A percentile compares a stretch with the other conserved stretches of the same genome.
Evolutionary conservation across 64 coral and sea anemone genomes (phyloP).

Genomic region (Hydrozoanthus tunicans): DNA sequence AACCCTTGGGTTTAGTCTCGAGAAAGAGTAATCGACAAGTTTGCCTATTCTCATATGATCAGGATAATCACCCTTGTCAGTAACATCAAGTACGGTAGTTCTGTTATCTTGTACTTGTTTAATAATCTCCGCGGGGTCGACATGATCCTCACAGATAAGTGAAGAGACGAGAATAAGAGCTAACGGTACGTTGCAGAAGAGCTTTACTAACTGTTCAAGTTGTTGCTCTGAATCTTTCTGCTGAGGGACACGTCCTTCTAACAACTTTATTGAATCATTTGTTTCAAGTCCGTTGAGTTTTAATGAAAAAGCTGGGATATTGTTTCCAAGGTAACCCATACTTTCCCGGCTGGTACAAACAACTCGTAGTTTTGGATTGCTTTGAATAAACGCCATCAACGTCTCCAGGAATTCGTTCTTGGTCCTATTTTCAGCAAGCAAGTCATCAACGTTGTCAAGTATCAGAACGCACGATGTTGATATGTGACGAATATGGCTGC

Average conservation of each 20-base stretch:
- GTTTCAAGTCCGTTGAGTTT: neutral
- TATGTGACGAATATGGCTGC: neutral
- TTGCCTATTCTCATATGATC: neutral
- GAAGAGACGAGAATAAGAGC: neutral
- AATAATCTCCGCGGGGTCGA: neutral
- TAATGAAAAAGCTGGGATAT: neutral
- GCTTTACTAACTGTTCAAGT: neutral
- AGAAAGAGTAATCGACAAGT: neutral
- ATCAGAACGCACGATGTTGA: neutral
- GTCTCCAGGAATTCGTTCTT: constrained; percentile 1
- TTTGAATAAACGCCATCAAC: neutral
- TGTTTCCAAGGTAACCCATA: neutral
- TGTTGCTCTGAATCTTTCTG: neutral
- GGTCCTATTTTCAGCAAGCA: neutral
- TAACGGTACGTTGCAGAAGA: constrained; percentile 5
- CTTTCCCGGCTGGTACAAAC: constrained; percentile 7
- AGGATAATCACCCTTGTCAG: neutral
- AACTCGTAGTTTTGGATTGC: neutral
- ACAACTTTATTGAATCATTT: neutral
- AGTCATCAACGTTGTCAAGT: constrained; percentile 33
- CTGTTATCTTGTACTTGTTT: neutral
- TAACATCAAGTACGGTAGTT: neutral
- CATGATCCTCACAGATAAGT: constrained; percentile 7
- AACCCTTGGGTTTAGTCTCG: neutral
- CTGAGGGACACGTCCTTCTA: neutral